These are phyloP conservation scores for Motacilla alba DNA, from an alignment of 2,113 vertebrate species.

Conservation along the genomic window DNA sequence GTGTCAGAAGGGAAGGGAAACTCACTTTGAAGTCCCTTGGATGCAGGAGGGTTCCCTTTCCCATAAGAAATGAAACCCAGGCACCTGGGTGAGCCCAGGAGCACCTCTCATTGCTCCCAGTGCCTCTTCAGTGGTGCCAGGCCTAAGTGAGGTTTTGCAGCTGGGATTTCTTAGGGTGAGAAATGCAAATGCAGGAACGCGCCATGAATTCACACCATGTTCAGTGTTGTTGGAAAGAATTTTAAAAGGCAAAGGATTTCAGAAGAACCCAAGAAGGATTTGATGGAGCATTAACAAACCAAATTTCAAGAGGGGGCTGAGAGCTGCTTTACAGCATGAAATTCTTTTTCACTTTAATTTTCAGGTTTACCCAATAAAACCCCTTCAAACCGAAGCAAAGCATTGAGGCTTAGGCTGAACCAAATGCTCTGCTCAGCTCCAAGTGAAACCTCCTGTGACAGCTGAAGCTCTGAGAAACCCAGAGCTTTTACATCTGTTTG, in stretches of 20 bases:
- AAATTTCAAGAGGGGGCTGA: not conserved
- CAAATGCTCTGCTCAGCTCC: not conserved
- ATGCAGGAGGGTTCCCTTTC: not conserved
- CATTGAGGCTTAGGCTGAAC: not conserved
- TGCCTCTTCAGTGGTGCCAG: not conserved
- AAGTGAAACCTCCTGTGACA: not conserved
- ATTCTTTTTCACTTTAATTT: constrained; percentile 24
- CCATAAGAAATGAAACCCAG: not conserved
- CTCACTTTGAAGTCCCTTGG: accelerated
- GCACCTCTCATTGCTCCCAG: not conserved
- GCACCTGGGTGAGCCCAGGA: not conserved
- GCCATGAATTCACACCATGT: not conserved
- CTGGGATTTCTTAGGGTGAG: not conserved
- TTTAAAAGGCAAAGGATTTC: constrained; percentile 11
- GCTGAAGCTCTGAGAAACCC: not conserved
- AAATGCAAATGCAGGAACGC: not conserved
- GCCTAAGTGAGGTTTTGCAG: not conserved
- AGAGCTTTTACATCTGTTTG: not conserved
- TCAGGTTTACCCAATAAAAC: constrained; percentile 17
- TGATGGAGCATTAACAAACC: constrained; percentile 18
- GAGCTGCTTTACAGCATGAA: not conserved
- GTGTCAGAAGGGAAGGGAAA: not conserved
- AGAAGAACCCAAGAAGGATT: constrained; percentile 21
- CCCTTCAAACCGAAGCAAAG: not conserved
- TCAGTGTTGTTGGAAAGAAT: not conserved